Percentiles rank a stretch among this genome's conserved stretches.
Conservation (phyloP, 2,113 vertebrate genomes). For the Carassius auratus region DNA sequence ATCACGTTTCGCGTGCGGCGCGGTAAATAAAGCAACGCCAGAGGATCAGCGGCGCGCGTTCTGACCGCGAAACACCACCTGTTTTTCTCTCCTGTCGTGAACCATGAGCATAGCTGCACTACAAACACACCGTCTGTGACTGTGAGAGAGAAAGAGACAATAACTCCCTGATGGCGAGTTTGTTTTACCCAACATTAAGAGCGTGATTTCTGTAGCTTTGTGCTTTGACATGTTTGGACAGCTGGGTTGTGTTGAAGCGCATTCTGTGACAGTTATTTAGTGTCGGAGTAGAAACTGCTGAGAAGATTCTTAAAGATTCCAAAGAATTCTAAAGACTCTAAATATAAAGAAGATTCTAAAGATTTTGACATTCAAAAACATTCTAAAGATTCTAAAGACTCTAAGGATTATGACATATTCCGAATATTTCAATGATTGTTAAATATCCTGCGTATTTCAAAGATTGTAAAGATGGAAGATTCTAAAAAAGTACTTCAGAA, state of each 20-base stretch:
- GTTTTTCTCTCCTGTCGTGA: not conserved
- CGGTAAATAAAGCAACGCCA: conserved; percentile 11
- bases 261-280: not conserved
- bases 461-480: not conserved
- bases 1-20: conserved; percentile 10
- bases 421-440: not conserved
- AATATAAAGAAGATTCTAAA: not conserved
- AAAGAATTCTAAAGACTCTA: not conserved
- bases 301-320: not conserved
- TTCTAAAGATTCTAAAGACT: not conserved
- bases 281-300: not conserved
- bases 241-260: not conserved
- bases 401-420: not conserved
- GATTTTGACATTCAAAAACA: not conserved
- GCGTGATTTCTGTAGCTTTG: not conserved
- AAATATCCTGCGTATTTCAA: not conserved
- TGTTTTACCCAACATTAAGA: not conserved
- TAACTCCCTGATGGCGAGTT: not conserved
- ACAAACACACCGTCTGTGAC: conserved; percentile 10
- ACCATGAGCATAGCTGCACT: not conserved
- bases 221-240: not conserved
- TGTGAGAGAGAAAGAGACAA: not conserved
- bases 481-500: not conserved
- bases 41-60: conserved; percentile 19
- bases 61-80: not conserved